A percentile compares a stretch with the other conserved stretches of the same genome.
These are phyloP conservation scores for Sebastolobus altivelis DNA, from an alignment of 2,797 vertebrate species.

Conservation along the genomic window DNA sequence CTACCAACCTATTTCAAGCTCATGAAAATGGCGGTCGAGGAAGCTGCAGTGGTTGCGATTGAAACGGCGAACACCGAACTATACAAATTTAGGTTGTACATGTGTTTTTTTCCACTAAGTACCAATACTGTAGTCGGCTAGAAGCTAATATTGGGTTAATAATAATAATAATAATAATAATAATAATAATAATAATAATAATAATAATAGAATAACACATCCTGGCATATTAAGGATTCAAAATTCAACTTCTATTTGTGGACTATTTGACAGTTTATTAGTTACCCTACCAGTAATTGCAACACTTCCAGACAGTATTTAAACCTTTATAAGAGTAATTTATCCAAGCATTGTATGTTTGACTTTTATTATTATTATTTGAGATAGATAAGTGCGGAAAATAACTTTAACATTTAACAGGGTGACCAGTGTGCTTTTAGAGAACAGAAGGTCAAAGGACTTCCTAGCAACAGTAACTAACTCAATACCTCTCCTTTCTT, in stretches of 20 bases:
- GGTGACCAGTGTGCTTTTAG: not conserved
- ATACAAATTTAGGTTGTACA: too few relatives aligned
- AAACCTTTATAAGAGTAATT: not conserved
- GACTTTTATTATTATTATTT: not conserved
- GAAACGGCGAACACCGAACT: too few relatives aligned
- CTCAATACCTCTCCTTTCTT: not conserved
- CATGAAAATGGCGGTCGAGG: too few relatives aligned
- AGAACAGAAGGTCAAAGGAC: constrained; percentile 10
- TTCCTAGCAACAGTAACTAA: not conserved
- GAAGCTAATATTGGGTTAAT: too few relatives aligned
- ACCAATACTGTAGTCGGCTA: too few relatives aligned
- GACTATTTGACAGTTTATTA: constrained; percentile 35
- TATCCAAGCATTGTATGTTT: not conserved
- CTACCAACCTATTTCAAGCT: too few relatives aligned
- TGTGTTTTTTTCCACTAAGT: too few relatives aligned
- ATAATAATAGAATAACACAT: not conserved
- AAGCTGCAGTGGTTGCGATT: too few relatives aligned
- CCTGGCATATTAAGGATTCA: not conserved
- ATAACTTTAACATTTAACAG: constrained; percentile 19
- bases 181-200: too few relatives aligned
- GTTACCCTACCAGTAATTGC: constrained; percentile 26
- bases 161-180: too few relatives aligned
- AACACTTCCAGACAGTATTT: constrained; percentile 5
- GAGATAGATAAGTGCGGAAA: not conserved
- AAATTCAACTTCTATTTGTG: constrained; percentile 17